phyloP scores from a whole-genome alignment of 2,113 vertebrate genomes.

The Monopterus albus region DNA sequence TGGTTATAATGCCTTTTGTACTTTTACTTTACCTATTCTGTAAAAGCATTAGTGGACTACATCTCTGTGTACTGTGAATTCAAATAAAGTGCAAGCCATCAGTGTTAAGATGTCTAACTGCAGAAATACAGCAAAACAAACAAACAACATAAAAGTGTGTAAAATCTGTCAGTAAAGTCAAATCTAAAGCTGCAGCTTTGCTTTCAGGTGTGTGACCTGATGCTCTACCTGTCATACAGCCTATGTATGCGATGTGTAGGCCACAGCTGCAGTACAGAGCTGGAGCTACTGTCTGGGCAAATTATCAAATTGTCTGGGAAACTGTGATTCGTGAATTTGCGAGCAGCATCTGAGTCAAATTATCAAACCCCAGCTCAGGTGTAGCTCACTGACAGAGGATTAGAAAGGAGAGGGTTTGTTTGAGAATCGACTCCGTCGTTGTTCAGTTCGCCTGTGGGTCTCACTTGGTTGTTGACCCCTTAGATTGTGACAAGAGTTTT shows the following conservation, averaged over 20 bases:
- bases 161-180: no score
- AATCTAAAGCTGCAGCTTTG: not conserved
- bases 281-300: slow-evolving; percentile 5
- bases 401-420: slow-evolving; percentile 28
- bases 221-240: no score
- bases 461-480: slow-evolving; percentile 46
- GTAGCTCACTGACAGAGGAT: slow-evolving; percentile 43
- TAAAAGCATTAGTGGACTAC: no score
- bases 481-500: slow-evolving; percentile 29
- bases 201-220: slow-evolving; percentile 4
- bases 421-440: slow-evolving; percentile 31
- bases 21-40: no score
- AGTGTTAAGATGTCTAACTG: no score
- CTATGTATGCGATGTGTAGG: not conserved
- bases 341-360: slow-evolving; percentile 20
- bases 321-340: slow-evolving; percentile 36
- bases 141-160: no score
- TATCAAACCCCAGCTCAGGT: slow-evolving; percentile 40
- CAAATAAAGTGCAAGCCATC: no score
- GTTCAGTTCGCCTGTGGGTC: slow-evolving; percentile 35
- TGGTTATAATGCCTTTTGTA: no score
- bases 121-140: no score
- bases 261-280: not conserved
- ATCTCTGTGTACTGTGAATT: no score
- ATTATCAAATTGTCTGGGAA: slow-evolving; percentile 30